phyloP scores from a whole-genome alignment of 2,113 vertebrate species.

The Myotis davidii region DNA sequence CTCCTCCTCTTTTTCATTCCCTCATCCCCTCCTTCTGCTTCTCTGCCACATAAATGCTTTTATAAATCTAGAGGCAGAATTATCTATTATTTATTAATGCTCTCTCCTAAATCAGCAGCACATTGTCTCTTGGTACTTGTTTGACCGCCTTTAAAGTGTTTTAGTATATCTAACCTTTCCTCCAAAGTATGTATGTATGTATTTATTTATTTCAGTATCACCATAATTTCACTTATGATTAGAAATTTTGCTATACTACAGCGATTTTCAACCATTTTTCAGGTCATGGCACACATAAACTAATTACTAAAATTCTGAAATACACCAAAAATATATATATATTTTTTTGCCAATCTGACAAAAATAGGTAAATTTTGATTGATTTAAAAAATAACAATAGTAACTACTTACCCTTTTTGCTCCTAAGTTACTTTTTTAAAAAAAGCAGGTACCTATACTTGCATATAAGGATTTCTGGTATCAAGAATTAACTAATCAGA shows the following conservation, averaged over 20 bases:
- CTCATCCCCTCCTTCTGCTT: background rate
- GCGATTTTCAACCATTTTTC: background rate
- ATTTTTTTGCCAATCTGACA: background rate
- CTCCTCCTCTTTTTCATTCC: background rate
- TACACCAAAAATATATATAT: background rate
- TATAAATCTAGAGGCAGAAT: background rate
- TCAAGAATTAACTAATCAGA: background rate
- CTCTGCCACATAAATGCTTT: background rate
- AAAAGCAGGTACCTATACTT: background rate
- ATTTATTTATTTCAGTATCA: background rate
- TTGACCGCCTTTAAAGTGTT: background rate
- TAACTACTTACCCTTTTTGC: background rate
- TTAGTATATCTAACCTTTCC: background rate
- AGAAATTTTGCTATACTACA: background rate
- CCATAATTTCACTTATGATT: constrained; percentile 4
- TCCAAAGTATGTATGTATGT: background rate
- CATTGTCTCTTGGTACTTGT: background rate
- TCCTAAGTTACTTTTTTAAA: background rate
- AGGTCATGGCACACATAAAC: background rate
- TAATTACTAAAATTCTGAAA: background rate
- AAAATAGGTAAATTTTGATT: background rate
- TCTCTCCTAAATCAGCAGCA: background rate
- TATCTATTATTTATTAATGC: background rate
- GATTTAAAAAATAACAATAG: background rate
- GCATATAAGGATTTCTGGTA: background rate